Conservation (phyloP, 2,797 vertebrate species). For the Pygocentrus nattereri region DNA sequence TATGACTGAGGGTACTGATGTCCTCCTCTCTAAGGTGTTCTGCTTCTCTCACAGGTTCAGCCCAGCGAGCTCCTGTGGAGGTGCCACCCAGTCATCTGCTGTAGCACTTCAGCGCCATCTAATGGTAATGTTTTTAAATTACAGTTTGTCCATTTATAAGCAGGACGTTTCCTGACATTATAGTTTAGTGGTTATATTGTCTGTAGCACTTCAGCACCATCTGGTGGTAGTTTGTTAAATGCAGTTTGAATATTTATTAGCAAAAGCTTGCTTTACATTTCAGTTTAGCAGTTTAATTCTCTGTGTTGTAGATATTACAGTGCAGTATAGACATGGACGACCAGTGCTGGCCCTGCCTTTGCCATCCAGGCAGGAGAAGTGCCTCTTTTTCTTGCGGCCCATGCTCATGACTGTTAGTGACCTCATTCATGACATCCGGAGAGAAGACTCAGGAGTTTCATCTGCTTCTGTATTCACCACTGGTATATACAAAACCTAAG, state of each 20-base stretch:
- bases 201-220: no score
- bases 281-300: neutral
- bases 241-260: no score
- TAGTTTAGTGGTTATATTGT: neutral
- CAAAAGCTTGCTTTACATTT: neutral
- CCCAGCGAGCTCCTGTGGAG: conserved; percentile 42
- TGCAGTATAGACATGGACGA: conserved; percentile 86
- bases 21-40: neutral
- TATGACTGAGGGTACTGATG: neutral
- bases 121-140: conserved; percentile 69
- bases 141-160: neutral
- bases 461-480: conserved; percentile 74
- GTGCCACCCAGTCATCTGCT: conserved; percentile 63
- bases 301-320: conserved; percentile 74
- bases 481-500: conserved; percentile 70
- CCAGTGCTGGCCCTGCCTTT: conserved; percentile 85
- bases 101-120: conserved; percentile 68
- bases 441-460: conserved; percentile 86
- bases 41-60: conserved; percentile 60
- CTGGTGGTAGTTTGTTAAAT: neutral
- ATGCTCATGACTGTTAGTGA: conserved; percentile 84
- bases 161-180: neutral
- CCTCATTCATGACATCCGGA: conserved; percentile 84
- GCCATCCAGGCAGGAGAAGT: conserved; percentile 89
- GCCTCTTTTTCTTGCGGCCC: conserved; percentile 87